phyloP scores from a whole-genome alignment of 2,888 invertebrate genomes.

The Drosophila acutilabella region DNA sequence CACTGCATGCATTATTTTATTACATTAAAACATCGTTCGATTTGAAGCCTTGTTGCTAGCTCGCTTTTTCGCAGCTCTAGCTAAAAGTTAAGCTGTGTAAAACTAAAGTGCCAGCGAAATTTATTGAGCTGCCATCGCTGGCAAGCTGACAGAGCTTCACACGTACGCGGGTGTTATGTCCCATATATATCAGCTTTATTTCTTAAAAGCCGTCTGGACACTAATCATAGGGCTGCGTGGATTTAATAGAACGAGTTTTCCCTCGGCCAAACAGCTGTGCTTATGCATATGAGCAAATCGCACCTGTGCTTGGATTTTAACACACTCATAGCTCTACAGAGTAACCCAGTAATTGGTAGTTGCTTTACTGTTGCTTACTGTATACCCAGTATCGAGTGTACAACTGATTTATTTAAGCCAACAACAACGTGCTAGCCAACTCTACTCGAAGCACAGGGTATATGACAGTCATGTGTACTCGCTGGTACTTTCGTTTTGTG shows the following conservation, averaged over 20 bases:
- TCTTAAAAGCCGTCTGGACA: constrained; percentile 56
- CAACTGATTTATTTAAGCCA: neutral
- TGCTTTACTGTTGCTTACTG: constrained; percentile 3
- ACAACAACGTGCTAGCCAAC: neutral
- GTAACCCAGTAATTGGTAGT: constrained; percentile 35
- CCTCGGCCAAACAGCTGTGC: constrained; percentile 15
- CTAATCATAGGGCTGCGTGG: constrained; percentile 69
- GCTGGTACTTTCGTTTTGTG: neutral
- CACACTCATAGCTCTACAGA: constrained; percentile 14
- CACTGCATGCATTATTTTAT: too few species aligned
- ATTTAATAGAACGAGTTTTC: constrained; percentile 52
- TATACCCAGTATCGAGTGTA: neutral
- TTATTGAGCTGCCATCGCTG: constrained; percentile 55
- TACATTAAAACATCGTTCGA: neutral
- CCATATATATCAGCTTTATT: constrained; percentile 20
- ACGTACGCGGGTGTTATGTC: constrained; percentile 35
- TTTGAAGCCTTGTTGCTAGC: too few species aligned
- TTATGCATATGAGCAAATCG: constrained; percentile 16
- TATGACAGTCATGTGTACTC: neutral
- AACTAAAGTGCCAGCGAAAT: constrained; percentile 50
- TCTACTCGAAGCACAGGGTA: neutral
- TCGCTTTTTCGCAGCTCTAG: neutral
- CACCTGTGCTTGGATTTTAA: constrained; percentile 43
- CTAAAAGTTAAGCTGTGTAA: constrained; percentile 32
- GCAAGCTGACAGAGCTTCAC: constrained; percentile 5